Evolutionary conservation across 2,113 vertebrate species (phyloP).

Genomic region (Syngnathoides biaculeatus): DNA sequence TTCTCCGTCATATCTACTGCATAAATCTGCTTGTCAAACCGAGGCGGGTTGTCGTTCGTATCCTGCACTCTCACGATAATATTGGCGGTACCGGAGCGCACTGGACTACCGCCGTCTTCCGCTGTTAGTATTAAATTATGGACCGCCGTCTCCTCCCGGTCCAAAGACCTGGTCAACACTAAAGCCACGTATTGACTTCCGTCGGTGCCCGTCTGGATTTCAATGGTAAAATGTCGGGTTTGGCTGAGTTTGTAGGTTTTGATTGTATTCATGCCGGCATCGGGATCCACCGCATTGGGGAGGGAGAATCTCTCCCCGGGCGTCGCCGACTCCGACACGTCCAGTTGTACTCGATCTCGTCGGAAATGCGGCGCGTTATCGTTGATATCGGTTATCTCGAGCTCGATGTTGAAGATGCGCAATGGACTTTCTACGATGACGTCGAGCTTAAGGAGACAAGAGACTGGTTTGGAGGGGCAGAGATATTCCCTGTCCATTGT

Average conservation of each 20-base stretch:
- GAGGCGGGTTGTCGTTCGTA: constrained; percentile 67
- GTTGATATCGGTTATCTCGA: constrained; percentile 65
- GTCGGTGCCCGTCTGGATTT: constrained; percentile 64
- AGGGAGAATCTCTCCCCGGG: constrained; percentile 66
- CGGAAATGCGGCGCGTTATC: constrained; percentile 67
- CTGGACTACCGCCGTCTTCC: constrained; percentile 64
- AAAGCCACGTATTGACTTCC: constrained; percentile 63
- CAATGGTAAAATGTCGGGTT: constrained; percentile 53
- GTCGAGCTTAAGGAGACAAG: constrained; percentile 69
- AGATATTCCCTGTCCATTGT: constrained; percentile 63
- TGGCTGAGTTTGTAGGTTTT: constrained; percentile 60
- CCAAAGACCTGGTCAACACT: constrained; percentile 53
- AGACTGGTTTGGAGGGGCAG: constrained; percentile 10
- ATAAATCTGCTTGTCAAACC: constrained; percentile 55
- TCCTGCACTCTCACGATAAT: constrained; percentile 64
- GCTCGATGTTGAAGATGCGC: constrained; percentile 74
- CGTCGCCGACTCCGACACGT: constrained; percentile 56
- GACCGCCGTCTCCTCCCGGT: constrained; percentile 56
- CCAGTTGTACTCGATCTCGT: constrained; percentile 70
- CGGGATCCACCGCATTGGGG: constrained; percentile 64
- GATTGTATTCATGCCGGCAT: constrained; percentile 62
- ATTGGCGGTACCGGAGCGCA: constrained; percentile 64
- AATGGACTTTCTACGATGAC: constrained; percentile 71
- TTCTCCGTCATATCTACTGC: constrained; percentile 59
- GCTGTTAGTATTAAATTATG: constrained; percentile 67